phyloP scores from a whole-genome alignment of 2,797 vertebrate species.

The Sebastes ruberrimus region DNA sequence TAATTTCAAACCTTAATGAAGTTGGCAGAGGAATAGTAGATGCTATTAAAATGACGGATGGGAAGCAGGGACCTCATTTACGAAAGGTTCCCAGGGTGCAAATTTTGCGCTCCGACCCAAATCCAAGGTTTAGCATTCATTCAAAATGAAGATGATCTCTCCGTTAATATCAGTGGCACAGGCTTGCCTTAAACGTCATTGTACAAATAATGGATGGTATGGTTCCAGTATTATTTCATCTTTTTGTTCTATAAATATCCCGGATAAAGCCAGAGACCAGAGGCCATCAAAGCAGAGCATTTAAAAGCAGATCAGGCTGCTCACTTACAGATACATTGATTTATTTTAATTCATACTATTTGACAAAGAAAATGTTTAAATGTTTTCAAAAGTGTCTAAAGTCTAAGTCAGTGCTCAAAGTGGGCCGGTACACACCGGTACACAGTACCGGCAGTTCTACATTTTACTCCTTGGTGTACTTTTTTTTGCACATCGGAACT shows the following conservation, averaged over 20 bases:
- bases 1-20: conserved; percentile 66
- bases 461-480: no score
- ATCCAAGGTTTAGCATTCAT: conserved; percentile 25
- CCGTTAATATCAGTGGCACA: background rate
- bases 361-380: background rate
- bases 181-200: background rate
- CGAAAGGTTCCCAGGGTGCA: conserved; percentile 50
- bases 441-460: no score
- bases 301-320: background rate
- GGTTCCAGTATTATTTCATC: background rate
- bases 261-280: background rate
- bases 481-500: no score
- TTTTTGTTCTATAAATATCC: background rate
- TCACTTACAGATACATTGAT: background rate
- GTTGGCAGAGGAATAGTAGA: conserved; percentile 56
- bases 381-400: background rate
- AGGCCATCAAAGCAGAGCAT: background rate
- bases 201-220: background rate
- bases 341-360: background rate
- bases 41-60: conserved; percentile 69
- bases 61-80: conserved; percentile 63
- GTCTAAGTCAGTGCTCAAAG: background rate
- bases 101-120: conserved; percentile 38
- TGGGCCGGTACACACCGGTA: no score
- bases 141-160: background rate